Percentiles rank a stretch among this genome's conserved stretches.
phyloP scores from a whole-genome alignment of 2,888 invertebrate species.

The Agrilus cyanescens region DNA sequence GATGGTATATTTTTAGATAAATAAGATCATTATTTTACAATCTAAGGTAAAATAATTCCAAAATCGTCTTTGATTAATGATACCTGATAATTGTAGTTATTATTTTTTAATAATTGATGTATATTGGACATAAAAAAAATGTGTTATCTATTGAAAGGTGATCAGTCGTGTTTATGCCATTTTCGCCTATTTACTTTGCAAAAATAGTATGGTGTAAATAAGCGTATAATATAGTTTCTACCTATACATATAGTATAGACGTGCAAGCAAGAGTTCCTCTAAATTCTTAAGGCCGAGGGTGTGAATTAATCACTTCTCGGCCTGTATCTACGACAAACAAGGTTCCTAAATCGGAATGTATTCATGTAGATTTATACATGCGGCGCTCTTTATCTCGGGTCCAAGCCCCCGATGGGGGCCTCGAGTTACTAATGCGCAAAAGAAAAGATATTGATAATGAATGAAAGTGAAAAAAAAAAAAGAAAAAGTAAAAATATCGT shows the following conservation, averaged over 20 bases:
- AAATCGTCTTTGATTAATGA: too few relatives aligned
- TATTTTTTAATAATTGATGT: too few relatives aligned
- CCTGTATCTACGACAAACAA: conserved; percentile 32
- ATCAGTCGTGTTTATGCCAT: too few relatives aligned
- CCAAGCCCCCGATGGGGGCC: conserved; percentile 33
- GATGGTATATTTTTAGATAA: too few relatives aligned
- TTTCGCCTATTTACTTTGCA: too few relatives aligned
- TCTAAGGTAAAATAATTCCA: too few relatives aligned
- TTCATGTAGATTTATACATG: conserved; percentile 34
- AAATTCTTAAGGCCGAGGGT: conserved; percentile 14
- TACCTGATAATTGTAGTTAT: too few relatives aligned
- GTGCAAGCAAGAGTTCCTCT: conserved; percentile 31
- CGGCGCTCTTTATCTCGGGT: conserved; percentile 30
- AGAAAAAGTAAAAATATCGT: conserved; percentile 21
- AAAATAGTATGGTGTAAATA: conserved; percentile 2
- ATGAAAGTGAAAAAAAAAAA: neutral
- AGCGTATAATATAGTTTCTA: conserved; percentile 12
- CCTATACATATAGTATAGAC: conserved; percentile 23
- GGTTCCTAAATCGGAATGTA: conserved; percentile 36
- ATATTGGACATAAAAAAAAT: too few relatives aligned
- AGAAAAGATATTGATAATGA: too few relatives aligned
- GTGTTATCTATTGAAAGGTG: too few relatives aligned
- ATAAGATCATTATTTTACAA: too few relatives aligned
- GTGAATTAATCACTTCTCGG: conserved; percentile 7
- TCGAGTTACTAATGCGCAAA: conserved; percentile 23